A percentile compares a stretch with the other conserved stretches of the same genome.
phyloP scores from a whole-genome alignment of 1,140 invertebrate species.

The Harpegnathos saltator region DNA sequence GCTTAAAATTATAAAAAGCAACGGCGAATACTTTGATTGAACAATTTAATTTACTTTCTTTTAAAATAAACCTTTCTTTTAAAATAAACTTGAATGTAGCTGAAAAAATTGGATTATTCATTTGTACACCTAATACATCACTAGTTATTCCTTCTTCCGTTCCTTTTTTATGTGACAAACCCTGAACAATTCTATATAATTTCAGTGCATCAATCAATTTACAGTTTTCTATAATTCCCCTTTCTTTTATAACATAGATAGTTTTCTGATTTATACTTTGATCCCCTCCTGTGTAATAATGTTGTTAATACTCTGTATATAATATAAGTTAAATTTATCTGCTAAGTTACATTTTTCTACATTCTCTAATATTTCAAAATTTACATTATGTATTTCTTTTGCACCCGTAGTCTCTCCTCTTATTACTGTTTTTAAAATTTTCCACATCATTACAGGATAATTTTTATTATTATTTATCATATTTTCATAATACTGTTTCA shows the following conservation, averaged over 20 bases:
- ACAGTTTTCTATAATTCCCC: conserved; percentile 59
- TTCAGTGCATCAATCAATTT: too few species aligned
- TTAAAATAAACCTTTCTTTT: too few species aligned
- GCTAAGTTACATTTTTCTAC: background rate
- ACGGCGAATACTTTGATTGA: too few species aligned
- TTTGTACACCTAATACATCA: too few species aligned
- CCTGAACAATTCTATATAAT: too few species aligned
- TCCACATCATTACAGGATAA: conserved; percentile 30
- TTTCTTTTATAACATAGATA: background rate
- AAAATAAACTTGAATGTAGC: too few species aligned
- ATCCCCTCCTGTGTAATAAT: background rate
- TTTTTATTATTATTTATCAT: background rate
- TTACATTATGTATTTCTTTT: background rate
- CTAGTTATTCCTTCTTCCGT: too few species aligned
- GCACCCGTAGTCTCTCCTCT: background rate
- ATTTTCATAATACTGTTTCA: conserved; percentile 6
- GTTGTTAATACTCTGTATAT: too few species aligned
- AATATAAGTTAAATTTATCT: conserved; percentile 22
- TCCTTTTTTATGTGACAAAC: too few species aligned
- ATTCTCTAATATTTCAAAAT: conserved; percentile 16
- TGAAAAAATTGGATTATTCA: too few species aligned
- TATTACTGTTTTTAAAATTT: conserved; percentile 10
- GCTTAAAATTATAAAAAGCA: too few species aligned
- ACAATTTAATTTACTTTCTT: too few species aligned
- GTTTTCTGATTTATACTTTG: background rate